A percentile compares a stretch with the other conserved stretches of the same genome.
Evolutionary conservation across 2,888 invertebrate species (phyloP).

Genomic region (Sialis fuliginosa): DNA sequence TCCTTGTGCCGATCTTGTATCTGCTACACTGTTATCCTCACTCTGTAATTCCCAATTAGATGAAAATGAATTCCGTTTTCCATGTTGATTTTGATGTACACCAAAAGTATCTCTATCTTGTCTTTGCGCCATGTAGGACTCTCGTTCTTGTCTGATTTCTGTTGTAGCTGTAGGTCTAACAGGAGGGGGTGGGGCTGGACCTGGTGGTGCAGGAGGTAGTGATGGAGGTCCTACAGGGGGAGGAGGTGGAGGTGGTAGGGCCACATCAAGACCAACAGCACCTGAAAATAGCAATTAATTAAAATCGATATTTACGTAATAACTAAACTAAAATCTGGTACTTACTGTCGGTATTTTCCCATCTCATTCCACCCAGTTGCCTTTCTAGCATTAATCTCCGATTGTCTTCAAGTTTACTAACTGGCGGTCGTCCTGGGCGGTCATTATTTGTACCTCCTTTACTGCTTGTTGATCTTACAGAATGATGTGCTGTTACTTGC

Average conservation of each 20-base stretch:
- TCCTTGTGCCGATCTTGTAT: background rate
- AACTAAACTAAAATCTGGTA: background rate
- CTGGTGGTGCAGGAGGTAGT: constrained; percentile 41
- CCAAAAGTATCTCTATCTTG: constrained; percentile 57
- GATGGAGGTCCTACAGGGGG: constrained; percentile 37
- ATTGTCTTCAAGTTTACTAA: constrained; percentile 71
- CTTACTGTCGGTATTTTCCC: constrained; percentile 32
- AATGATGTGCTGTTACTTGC: constrained; percentile 76
- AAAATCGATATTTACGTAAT: too few relatives aligned
- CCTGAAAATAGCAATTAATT: background rate
- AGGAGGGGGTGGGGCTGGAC: constrained; percentile 40
- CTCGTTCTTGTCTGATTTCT: constrained; percentile 37
- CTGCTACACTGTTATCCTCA: constrained; percentile 1
- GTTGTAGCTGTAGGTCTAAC: constrained; percentile 27
- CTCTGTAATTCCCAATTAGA: constrained; percentile 27
- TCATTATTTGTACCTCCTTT: constrained; percentile 35
- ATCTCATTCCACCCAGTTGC: constrained; percentile 53
- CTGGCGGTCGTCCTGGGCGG: constrained; percentile 47
- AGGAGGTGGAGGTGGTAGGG: constrained; percentile 34
- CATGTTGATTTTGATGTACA: constrained; percentile 40
- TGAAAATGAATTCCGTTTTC: constrained; percentile 25
- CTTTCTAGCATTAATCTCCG: constrained; percentile 71
- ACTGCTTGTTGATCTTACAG: constrained; percentile 60
- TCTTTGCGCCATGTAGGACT: constrained; percentile 45
- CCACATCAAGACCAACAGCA: constrained; percentile 10